phyloP scores from a whole-genome alignment of 1,140 invertebrate genomes.

The Cydia strobilella region DNA sequence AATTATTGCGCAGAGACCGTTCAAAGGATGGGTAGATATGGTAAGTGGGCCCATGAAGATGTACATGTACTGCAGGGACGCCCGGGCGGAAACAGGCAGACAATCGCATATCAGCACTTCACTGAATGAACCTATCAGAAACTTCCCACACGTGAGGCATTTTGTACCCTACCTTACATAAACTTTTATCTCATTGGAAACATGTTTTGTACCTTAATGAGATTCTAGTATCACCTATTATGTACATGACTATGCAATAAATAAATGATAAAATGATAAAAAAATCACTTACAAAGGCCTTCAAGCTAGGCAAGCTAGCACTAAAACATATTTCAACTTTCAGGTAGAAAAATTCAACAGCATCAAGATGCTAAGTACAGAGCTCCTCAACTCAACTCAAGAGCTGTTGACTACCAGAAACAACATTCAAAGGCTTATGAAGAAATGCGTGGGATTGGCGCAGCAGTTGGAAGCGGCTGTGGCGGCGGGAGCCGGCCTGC shows the following conservation, averaged over 20 bases:
- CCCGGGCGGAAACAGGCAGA: too few relatives aligned
- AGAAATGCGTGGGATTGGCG: conserved; percentile 87
- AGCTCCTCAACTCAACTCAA: conserved; percentile 87
- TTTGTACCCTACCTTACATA: too few relatives aligned
- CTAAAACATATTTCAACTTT: conserved; percentile 33
- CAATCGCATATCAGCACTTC: too few relatives aligned
- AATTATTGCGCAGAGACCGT: conserved; percentile 85
- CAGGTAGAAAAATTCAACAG: conserved; percentile 85
- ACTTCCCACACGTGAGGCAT: too few relatives aligned
- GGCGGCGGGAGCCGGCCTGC: conserved; percentile 84
- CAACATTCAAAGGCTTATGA: conserved; percentile 86
- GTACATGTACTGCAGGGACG: too few relatives aligned
- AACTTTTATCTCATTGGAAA: too few relatives aligned
- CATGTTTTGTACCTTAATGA: too few relatives aligned
- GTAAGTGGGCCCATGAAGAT: conserved; percentile 60
- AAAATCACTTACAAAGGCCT: too few relatives aligned
- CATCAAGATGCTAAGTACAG: conserved; percentile 84
- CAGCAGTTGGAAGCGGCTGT: conserved; percentile 86
- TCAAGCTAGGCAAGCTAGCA: neutral
- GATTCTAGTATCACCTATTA: too few relatives aligned
- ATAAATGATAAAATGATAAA: too few relatives aligned
- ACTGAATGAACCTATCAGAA: too few relatives aligned
- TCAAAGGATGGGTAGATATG: conserved; percentile 86
- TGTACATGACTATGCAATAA: too few relatives aligned
- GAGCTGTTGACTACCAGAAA: conserved; percentile 85